Conservation (phyloP, 2,888 invertebrate species). For the Hyles lineata region DNA sequence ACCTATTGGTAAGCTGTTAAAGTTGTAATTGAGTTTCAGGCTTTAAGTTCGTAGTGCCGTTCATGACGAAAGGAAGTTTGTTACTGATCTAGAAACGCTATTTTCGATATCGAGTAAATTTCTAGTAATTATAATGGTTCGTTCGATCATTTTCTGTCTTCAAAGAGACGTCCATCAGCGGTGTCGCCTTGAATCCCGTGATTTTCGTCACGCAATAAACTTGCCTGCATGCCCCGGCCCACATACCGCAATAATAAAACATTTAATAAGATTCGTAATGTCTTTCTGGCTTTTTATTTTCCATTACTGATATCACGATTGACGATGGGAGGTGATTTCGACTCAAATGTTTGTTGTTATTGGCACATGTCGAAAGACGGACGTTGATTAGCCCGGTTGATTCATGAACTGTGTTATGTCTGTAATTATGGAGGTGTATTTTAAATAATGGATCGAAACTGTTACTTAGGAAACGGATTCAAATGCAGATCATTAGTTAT, state of each 20-base stretch:
- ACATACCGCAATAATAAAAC: constrained; percentile 28
- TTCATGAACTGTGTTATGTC: constrained; percentile 30
- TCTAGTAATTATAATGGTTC: neutral
- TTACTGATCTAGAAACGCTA: neutral
- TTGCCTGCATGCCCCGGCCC: constrained; percentile 5
- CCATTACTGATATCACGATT: constrained; percentile 29
- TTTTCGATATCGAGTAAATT: neutral
- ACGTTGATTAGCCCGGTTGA: constrained; percentile 32
- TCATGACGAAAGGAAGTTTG: neutral
- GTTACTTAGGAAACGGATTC: constrained; percentile 9
- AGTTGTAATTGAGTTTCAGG: no score
- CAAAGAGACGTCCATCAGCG: constrained; percentile 1
- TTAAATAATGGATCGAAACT: constrained; percentile 16
- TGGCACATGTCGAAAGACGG: constrained; percentile 33
- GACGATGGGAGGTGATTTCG: constrained; percentile 27
- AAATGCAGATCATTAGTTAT: neutral
- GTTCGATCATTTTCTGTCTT: constrained; percentile 7
- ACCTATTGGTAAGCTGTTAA: no score
- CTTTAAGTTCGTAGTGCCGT: no score
- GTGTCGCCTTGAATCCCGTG: constrained; percentile 1
- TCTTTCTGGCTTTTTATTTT: constrained; percentile 30
- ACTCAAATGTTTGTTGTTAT: constrained; percentile 32
- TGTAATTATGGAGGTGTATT: constrained; percentile 29
- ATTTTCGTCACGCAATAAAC: constrained; percentile 21
- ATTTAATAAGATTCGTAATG: constrained; percentile 28